Percentiles rank a stretch among this genome's conserved stretches.
Conservation (phyloP, 2,113 vertebrate genomes). For the Agapornis roseicollis region DNA sequence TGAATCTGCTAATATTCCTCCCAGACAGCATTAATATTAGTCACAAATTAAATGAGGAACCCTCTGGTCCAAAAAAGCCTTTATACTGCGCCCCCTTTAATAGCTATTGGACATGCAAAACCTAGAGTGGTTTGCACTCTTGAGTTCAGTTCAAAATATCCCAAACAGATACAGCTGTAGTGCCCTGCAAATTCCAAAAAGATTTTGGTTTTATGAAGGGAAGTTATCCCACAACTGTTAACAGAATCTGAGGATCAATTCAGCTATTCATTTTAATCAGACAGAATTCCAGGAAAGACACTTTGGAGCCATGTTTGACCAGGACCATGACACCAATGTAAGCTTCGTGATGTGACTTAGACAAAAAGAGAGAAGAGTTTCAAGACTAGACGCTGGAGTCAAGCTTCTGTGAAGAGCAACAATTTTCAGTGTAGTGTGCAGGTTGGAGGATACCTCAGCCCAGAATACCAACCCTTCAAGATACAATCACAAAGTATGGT, state of each 20-base stretch:
- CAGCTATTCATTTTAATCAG: background rate
- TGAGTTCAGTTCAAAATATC: background rate
- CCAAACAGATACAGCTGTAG: background rate
- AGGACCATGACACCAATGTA: background rate
- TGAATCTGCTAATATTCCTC: background rate
- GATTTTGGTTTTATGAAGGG: background rate
- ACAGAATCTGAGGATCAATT: background rate
- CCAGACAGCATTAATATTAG: background rate
- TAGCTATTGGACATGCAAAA: background rate
- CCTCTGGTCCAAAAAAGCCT: background rate
- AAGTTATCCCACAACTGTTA: background rate
- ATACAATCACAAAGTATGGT: background rate
- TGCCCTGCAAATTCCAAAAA: background rate
- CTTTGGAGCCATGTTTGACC: background rate
- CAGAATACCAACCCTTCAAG: background rate
- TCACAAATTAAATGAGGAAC: background rate
- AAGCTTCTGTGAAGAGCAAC: background rate
- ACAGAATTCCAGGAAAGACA: background rate
- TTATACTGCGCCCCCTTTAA: background rate
- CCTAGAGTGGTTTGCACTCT: background rate
- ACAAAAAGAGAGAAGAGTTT: background rate
- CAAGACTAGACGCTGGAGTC: background rate
- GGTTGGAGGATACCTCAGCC: background rate
- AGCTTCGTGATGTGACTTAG: background rate
- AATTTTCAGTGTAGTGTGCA: background rate